Percentiles rank a stretch among this genome's conserved stretches.
Evolutionary conservation across 2,113 vertebrate genomes (phyloP).

Genomic region (Coturnix japonica): DNA sequence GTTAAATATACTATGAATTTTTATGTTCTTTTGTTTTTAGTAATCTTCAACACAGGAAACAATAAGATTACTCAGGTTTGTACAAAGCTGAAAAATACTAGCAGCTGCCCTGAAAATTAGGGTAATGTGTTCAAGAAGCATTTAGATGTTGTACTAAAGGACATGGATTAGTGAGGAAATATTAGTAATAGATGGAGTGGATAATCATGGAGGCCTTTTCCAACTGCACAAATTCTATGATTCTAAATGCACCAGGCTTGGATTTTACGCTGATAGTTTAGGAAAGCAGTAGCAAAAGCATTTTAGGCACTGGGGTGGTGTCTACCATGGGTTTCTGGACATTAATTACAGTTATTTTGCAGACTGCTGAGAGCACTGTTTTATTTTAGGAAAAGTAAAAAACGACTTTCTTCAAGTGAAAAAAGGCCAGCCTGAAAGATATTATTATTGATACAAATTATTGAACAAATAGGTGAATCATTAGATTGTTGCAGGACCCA

Average conservation of each 20-base stretch:
- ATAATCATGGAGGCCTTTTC: too few relatives aligned
- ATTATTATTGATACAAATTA: not conserved
- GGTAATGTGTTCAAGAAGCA: not conserved
- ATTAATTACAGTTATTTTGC: accelerated
- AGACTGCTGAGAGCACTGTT: not conserved
- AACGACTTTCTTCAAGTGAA: not conserved
- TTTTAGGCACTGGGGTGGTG: not conserved
- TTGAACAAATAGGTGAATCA: not conserved
- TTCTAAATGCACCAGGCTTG: not conserved
- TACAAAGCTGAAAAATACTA: not conserved
- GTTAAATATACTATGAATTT: not conserved
- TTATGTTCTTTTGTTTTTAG: not conserved
- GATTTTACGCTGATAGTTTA: not conserved
- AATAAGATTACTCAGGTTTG: not conserved
- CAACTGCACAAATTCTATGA: not conserved
- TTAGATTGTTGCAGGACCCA: constrained; percentile 2
- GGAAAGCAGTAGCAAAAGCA: not conserved
- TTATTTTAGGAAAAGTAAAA: not conserved
- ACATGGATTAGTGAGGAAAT: too few relatives aligned
- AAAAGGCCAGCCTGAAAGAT: not conserved
- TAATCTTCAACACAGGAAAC: not conserved
- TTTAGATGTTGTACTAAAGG: too few relatives aligned
- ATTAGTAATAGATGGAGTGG: too few relatives aligned
- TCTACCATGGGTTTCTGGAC: not conserved
- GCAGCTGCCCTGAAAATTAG: not conserved